Evolutionary conservation across 2,888 invertebrate species (phyloP), one percentile per base, ranked within the genome.

Genomic region (Pachliopta kotzebuea): DNA sequence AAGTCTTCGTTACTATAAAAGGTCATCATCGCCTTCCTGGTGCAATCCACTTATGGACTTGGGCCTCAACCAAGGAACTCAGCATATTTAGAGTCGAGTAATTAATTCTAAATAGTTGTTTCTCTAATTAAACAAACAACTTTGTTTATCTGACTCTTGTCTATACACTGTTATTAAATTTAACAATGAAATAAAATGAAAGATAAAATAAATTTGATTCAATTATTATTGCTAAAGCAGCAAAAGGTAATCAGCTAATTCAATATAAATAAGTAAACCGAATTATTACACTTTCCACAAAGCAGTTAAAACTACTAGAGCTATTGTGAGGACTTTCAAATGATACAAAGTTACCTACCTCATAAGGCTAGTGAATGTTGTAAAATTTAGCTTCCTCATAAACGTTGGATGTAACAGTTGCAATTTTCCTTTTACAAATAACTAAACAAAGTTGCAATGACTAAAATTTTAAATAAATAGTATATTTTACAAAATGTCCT

Each of bases 281-380:
- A 45, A 45, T 45, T 18, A 45, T 45, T 45, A 45, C 45, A 45
- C 4, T 52, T 21, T n/a, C 9, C 11, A 21, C 21, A 4, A n/a
- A 2, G 7, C 4, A 21, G 20, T 52, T 14, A 23, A 52, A 52
- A 23, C 0, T 21, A 52, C 21, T 8, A 23, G 21, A 52, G 21
- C 50, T 21, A 11, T 9, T 52, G 50, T 52, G 11, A 21, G 21
- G 50, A 52, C 21, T 52, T 54, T 54, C 26, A 54, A 45, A 26
- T 45, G 45, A 42, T 60, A 60, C 54, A 60, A 42, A 55, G 54
- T 60, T 55, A 31, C 26, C n/a, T 55, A 31, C 26, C n/a, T 60
- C 55, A 45, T 55, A 45, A 24, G 42, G 20, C 45, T 54, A 60
- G 54, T 45, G 24, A 11, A 23, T 20, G 54, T 37, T 14, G 18